A percentile compares a stretch with the other conserved stretches of the same genome.
Evolutionary conservation across 2,797 vertebrate genomes (phyloP).

Genomic region (Xiphorhynchus erythropygius): DNA sequence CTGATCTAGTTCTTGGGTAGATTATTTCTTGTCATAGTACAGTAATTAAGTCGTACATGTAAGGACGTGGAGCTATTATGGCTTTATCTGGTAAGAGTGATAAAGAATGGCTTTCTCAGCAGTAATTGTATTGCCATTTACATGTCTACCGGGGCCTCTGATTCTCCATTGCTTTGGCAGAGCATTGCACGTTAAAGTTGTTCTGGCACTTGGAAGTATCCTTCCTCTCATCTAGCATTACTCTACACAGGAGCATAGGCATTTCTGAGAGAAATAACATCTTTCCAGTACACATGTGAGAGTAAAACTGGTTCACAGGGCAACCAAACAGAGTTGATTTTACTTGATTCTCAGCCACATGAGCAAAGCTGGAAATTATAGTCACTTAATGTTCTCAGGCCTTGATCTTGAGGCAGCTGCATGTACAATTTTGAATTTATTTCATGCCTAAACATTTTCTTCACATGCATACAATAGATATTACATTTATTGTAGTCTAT

Average conservation of each 20-base stretch:
- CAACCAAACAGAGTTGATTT: not conserved
- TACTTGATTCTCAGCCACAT: not conserved
- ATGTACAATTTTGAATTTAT: not conserved
- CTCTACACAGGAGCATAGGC: not conserved
- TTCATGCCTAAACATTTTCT: not conserved
- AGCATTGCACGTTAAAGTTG: not conserved
- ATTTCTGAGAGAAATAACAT: not conserved
- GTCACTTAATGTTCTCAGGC: not conserved
- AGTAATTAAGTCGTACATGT: not conserved
- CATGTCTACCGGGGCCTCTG: not conserved
- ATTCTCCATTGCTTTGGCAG: not conserved
- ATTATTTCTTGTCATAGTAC: not conserved
- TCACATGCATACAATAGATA: rapidly evolving
- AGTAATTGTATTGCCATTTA: not conserved
- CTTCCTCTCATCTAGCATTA: not conserved
- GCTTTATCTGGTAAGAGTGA: not conserved
- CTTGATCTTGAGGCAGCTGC: not conserved
- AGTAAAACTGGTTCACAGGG: not conserved
- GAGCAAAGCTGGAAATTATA: not conserved
- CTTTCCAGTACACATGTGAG: not conserved
- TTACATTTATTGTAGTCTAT: not conserved
- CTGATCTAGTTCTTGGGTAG: not conserved
- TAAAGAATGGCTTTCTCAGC: not conserved
- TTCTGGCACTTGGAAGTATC: not conserved
- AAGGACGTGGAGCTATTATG: rapidly evolving